A percentile compares a stretch with the other conserved stretches of the same genome.
Evolutionary conservation across 2,113 vertebrate species (phyloP).

Genomic region (Prochilodus magdalenae): DNA sequence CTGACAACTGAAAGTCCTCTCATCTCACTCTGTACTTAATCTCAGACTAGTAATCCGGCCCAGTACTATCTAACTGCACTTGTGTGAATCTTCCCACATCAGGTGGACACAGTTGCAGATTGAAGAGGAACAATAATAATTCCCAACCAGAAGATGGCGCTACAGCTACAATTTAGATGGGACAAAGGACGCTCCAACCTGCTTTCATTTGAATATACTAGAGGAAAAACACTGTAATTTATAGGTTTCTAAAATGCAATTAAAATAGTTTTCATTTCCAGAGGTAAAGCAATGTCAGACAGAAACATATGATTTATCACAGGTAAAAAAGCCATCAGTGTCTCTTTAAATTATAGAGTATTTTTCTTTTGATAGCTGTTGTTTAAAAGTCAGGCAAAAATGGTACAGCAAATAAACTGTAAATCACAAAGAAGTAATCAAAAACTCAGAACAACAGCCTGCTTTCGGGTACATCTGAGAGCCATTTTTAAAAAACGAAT

Average conservation of each 20-base stretch:
- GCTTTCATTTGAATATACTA: not conserved
- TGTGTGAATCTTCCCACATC: not conserved
- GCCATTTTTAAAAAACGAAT: slow-evolving; percentile 75
- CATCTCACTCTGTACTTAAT: too few relatives aligned
- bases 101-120: not conserved
- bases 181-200: not conserved
- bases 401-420: slow-evolving; percentile 56
- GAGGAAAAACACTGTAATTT: slow-evolving; percentile 19
- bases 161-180: slow-evolving; percentile 51
- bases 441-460: slow-evolving; percentile 51
- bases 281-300: not conserved
- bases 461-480: slow-evolving; percentile 65
- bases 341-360: slow-evolving; percentile 48
- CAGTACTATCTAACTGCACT: not conserved
- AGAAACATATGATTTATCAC: slow-evolving; percentile 29
- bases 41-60: not conserved
- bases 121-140: not conserved
- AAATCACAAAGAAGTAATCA: slow-evolving; percentile 57
- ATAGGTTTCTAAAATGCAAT: slow-evolving; percentile 28
- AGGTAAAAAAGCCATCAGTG: slow-evolving; percentile 43
- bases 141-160: slow-evolving; percentile 68
- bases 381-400: slow-evolving; percentile 50
- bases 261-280: slow-evolving; percentile 26
- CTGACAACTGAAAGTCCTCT: too few relatives aligned
- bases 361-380: slow-evolving; percentile 55